Evolutionary conservation across 2,113 vertebrate species (phyloP), one percentile per base, ranked within the genome.

Genomic region (Casuarius casuarius): DNA sequence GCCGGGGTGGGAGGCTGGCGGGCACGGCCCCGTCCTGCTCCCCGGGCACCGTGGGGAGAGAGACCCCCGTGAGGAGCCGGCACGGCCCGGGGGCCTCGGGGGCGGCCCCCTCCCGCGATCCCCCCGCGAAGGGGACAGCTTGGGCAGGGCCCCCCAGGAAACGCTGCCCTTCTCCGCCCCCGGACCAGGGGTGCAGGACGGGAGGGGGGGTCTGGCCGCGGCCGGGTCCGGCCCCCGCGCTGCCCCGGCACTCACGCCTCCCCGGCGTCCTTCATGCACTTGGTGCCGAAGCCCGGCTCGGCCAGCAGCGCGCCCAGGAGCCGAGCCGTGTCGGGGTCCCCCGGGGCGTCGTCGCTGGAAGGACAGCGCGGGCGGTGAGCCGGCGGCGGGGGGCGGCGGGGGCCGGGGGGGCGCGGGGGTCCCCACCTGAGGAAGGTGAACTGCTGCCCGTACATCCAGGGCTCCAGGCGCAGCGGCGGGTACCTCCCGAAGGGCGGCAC

Each of bases 381-480:
- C 1, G 29, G 35, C 0, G 29, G 52, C 52, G 7, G 44, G 54
- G 13, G 22, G 33, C 44, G 4, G 5, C 29, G 6, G 38, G 38
- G 8, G 19, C 1, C 0, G 4, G 4, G 12, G 42, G 12, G 49
- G n/a, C 10, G 8, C 19, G 25, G 20, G 56, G 25, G 26, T 12
- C 23, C 87, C 1, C 94, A 99, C 99, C 99, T 99, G 97, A 99
- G 98, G 94, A 99, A 99, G 66, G 98, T 99, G 94, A 98, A 98
- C 96, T 99, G 99, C 10, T 98, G 91, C 12, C 98, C 98, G 0
- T 99, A 99, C 98, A 99, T 99, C 97, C 97, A 98, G 5, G 99
- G 99, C 76, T 98, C 98, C 18, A 99, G 98, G 73, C 88, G 84
- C 62, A 99, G 98, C 0, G 98, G 66, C 0, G 99, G 99, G 93